A percentile compares a stretch with the other conserved stretches of the same genome.
phyloP scores from a whole-genome alignment of 2,113 vertebrate genomes.

The Prietella phreatophila region DNA sequence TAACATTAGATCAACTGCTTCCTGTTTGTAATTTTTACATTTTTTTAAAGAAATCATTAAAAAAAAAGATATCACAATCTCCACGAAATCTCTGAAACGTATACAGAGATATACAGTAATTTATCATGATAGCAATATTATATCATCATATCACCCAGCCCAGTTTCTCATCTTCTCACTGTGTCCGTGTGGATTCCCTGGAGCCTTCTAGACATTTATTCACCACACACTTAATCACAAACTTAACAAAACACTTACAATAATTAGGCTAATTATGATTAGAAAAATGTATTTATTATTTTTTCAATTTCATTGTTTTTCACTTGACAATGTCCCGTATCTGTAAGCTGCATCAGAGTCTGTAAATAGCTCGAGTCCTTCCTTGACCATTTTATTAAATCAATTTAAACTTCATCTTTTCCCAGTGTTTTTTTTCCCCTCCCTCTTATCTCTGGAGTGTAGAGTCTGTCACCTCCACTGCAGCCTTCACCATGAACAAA shows the following conservation, averaged over 20 bases:
- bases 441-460: constrained; percentile 63
- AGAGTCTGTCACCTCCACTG: constrained; percentile 73
- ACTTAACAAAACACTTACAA: neutral
- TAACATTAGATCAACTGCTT: neutral
- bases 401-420: constrained; percentile 60
- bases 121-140: neutral
- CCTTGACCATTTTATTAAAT: constrained; percentile 58
- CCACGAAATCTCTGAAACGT: neutral
- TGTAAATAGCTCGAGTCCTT: constrained; percentile 21
- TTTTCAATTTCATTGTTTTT: neutral
- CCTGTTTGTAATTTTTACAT: neutral
- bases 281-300: neutral
- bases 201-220: neutral
- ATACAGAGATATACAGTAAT: neutral
- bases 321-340: neutral
- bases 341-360: neutral
- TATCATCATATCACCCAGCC: neutral
- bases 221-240: neutral
- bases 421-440: constrained; percentile 32
- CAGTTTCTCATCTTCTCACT: too few species aligned
- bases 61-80: neutral
- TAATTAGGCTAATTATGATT: neutral
- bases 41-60: too few species aligned
- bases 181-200: too few species aligned
- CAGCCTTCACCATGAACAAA: constrained; percentile 66